A percentile compares a stretch with the other conserved stretches of the same genome.
Evolutionary conservation across 2,113 vertebrate species (phyloP).

Genomic region (Dendropsophus ebraccatus): DNA sequence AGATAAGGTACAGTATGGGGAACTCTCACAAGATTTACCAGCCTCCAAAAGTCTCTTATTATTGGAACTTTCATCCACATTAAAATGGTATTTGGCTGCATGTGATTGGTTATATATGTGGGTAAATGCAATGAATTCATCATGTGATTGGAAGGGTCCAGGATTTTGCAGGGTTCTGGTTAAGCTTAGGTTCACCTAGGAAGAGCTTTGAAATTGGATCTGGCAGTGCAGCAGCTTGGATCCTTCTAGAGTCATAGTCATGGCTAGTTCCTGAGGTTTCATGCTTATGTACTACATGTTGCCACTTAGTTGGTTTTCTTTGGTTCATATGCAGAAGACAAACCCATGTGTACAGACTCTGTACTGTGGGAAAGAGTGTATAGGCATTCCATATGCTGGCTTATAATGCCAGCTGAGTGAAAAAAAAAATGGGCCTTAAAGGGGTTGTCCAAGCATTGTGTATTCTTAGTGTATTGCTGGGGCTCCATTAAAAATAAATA

Average conservation of each 20-base stretch:
- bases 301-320: neutral
- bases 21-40: conserved; percentile 44
- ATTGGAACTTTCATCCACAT: conserved; percentile 33
- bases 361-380: neutral
- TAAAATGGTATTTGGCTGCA: conserved; percentile 8
- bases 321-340: neutral
- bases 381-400: neutral
- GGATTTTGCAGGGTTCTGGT: neutral
- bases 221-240: neutral
- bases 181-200: neutral
- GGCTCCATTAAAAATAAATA: too few relatives aligned
- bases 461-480: too few relatives aligned
- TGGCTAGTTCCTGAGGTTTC: neutral
- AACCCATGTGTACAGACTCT: neutral
- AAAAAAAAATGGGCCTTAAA: neutral
- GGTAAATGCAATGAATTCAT: neutral
- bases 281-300: neutral
- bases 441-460: too few relatives aligned
- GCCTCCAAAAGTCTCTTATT: conserved; percentile 38
- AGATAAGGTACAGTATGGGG: conserved; percentile 43
- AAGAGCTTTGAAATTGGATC: neutral
- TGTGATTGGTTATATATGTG: conserved; percentile 28
- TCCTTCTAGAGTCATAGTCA: neutral
- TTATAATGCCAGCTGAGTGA: neutral
- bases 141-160: conserved; percentile 7